phyloP scores from a whole-genome alignment of 2,113 vertebrate genomes.

The Chaenocephalus aceratus region DNA sequence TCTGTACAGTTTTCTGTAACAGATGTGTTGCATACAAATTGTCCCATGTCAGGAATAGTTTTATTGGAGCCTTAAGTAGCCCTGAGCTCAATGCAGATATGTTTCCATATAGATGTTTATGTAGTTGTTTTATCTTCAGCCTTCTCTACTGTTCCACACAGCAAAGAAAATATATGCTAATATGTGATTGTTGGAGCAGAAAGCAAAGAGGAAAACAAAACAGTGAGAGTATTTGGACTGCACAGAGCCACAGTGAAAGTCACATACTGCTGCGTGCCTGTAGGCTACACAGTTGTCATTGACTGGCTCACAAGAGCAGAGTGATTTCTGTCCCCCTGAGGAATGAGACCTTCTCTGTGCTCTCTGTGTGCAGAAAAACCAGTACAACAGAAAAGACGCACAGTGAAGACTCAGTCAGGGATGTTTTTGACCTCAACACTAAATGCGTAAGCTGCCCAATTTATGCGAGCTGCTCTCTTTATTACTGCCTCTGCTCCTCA shows the following conservation, averaged over 20 bases:
- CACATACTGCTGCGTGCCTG: constrained; percentile 52
- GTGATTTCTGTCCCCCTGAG: constrained; percentile 67
- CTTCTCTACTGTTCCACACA: not conserved
- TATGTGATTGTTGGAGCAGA: constrained; percentile 31
- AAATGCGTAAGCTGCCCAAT: constrained; percentile 28
- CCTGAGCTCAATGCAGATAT: constrained; percentile 3
- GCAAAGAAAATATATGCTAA: constrained; percentile 18
- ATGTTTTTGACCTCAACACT: constrained; percentile 52
- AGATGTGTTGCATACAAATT: constrained; percentile 34
- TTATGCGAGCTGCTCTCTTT: constrained; percentile 9
- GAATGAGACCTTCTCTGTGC: constrained; percentile 49
- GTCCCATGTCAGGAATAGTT: not conserved
- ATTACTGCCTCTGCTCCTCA: constrained; percentile 14
- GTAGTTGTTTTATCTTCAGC: not conserved
- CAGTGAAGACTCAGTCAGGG: constrained; percentile 39
- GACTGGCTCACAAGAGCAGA: constrained; percentile 70
- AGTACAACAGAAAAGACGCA: constrained; percentile 42
- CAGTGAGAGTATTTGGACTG: constrained; percentile 32
- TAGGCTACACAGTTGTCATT: constrained; percentile 66
- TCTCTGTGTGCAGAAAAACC: constrained; percentile 35
- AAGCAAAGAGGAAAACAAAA: constrained; percentile 35
- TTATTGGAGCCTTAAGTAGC: not conserved
- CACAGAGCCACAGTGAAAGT: constrained; percentile 63
- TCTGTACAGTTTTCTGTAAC: constrained; percentile 25
- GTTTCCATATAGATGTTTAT: constrained; percentile 14